A percentile compares a stretch with the other conserved stretches of the same genome.
Evolutionary conservation across 2,797 vertebrate species (phyloP).

Genomic region (Limosa lapponica): DNA sequence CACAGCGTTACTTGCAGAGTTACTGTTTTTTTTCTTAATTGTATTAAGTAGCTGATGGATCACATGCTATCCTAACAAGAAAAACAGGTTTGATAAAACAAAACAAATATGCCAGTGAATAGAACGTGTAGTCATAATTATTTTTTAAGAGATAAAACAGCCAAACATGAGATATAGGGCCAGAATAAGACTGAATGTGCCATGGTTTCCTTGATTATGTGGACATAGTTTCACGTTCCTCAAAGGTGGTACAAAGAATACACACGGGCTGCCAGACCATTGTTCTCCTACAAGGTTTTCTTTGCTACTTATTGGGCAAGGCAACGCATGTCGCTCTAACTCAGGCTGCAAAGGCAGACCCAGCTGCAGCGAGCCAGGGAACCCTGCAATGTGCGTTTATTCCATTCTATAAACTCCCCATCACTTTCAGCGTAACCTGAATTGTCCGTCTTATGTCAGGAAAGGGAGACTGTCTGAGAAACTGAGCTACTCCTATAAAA

Average conservation of each 20-base stretch:
- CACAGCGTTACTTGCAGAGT: background rate
- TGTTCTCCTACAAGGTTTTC: background rate
- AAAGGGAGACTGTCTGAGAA: background rate
- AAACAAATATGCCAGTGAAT: background rate
- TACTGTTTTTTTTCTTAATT: background rate
- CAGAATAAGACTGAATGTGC: background rate
- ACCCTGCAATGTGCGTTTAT: background rate
- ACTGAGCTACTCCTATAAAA: background rate
- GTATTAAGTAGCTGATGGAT: background rate
- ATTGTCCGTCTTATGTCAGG: background rate
- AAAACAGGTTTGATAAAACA: constrained; percentile 43
- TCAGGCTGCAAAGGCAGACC: background rate
- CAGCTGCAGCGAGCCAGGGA: background rate
- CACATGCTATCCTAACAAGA: background rate
- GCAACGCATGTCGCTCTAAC: background rate
- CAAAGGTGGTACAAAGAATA: background rate
- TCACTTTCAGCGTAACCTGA: background rate
- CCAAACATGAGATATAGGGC: background rate
- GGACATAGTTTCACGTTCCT: background rate
- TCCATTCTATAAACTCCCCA: background rate
- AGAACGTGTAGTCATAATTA: background rate
- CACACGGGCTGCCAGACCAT: background rate
- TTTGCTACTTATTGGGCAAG: background rate
- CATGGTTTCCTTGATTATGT: background rate
- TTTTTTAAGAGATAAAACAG: constrained; percentile 1